phyloP scores from a whole-genome alignment of 2,888 invertebrate species.

The Drosophila limbata region DNA sequence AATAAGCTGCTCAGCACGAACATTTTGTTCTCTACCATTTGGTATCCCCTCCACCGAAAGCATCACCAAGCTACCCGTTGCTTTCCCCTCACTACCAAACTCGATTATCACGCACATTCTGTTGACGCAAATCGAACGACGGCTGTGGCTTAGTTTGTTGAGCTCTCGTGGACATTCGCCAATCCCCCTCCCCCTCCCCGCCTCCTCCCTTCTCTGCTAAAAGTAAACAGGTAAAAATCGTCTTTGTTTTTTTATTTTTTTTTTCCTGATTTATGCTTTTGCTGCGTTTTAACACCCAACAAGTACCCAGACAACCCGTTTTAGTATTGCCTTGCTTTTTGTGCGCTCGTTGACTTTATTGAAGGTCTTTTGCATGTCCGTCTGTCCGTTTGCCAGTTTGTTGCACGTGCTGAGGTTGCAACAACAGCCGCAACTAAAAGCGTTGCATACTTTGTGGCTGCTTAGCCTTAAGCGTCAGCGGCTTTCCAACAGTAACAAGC shows the following conservation, averaged over 20 bases:
- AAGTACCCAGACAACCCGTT: neutral
- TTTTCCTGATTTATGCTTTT: slow-evolving; percentile 21
- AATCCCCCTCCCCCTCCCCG: neutral
- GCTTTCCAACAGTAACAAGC: slow-evolving; percentile 12
- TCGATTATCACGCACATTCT: slow-evolving; percentile 11
- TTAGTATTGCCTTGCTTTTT: neutral
- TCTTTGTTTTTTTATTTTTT: neutral
- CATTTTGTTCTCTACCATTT: neutral
- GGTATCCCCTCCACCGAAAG: neutral
- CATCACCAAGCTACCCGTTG: neutral
- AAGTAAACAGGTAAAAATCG: neutral
- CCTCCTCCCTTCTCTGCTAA: neutral
- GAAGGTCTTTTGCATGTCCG: slow-evolving; percentile 19
- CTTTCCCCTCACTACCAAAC: neutral
- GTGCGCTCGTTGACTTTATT: slow-evolving; percentile 8
- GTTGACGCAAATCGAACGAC: slow-evolving; percentile 21
- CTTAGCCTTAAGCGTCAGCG: slow-evolving; percentile 19
- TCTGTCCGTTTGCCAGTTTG: neutral
- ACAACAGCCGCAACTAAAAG: slow-evolving; percentile 1
- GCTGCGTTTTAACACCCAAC: neutral
- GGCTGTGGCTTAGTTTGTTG: slow-evolving; percentile 15
- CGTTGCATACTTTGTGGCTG: slow-evolving; percentile 40
- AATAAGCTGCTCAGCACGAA: slow-evolving; percentile 1
- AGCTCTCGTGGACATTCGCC: slow-evolving; percentile 3
- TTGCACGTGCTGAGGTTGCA: slow-evolving; percentile 23